Conservation (phyloP, 30 jellyfish, hydroid and myxozoan species). For the Pelagia noctiluca region DNA sequence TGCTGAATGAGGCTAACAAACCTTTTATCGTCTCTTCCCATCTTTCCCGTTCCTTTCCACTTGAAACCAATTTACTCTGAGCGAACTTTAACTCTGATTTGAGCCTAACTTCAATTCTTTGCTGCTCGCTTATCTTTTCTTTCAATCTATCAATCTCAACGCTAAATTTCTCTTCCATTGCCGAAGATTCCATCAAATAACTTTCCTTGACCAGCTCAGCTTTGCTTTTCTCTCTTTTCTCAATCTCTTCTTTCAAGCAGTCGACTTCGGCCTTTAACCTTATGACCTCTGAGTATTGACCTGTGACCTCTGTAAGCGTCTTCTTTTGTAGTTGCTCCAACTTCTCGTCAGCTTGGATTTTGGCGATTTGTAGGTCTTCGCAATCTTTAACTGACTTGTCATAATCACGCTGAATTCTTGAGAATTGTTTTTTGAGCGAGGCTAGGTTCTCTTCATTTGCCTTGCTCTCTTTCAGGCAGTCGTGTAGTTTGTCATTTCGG, state of each 20-base stretch:
- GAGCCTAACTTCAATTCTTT: conserved; percentile 50
- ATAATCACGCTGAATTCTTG: conserved; percentile 48
- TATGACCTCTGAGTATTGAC: conserved; percentile 70
- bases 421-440: conserved; percentile 21
- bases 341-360: conserved; percentile 36
- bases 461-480: conserved; percentile 45
- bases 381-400: conserved; percentile 34
- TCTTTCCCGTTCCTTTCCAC: conserved; percentile 60
- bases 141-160: conserved; percentile 41
- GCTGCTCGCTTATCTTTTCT: conserved; percentile 18
- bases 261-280: conserved; percentile 81
- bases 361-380: conserved; percentile 22
- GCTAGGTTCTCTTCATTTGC: conserved; percentile 45
- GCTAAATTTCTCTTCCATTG: conserved; percentile 18
- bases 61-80: conserved; percentile 18
- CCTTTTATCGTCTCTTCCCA: conserved; percentile 77
- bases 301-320: conserved; percentile 71
- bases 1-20: neutral
- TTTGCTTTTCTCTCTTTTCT: conserved; percentile 21
- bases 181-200: neutral
- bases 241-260: conserved; percentile 57
- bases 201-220: neutral
- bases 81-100: conserved; percentile 63
- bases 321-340: conserved; percentile 63
- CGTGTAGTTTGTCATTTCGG: conserved; percentile 23